Base-by-base conservation (phyloP, 2,888 invertebrate genomes). In the Lepidonotus clava region DNA sequence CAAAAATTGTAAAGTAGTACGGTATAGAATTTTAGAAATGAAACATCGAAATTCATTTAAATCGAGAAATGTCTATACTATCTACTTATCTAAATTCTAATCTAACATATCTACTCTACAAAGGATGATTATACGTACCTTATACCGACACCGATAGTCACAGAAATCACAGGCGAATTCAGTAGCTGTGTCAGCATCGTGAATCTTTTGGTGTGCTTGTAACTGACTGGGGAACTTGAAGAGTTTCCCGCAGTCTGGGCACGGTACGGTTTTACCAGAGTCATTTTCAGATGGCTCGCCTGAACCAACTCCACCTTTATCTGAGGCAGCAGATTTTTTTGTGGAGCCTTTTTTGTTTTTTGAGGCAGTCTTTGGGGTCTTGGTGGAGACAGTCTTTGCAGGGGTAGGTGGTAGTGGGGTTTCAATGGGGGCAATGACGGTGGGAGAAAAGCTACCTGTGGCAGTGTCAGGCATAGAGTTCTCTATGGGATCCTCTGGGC, bases 151-250 rank as follows among this genome's bases (percentile, higher is more conserved):
- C 41, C 24, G 21, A 18, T 80, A 80, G 18, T 80, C 80, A 46
- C 80, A 80, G 80, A 80, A 80, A 32, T 80, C 80, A 80, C 80
- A 80, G 21, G 80, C 41, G 21, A 80, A 80, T 21, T 80, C 80
- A 41, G 41, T 80, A 1, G 34, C 24, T 91, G 92, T 61, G 91
- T 89, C 11, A 91, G 92, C 77, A 91, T 89, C 14, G 91, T 92
- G 92, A 53, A 91, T 89, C 87, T 92, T 92, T 66, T 91, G 89
- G 88, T 93, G 93, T 46, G 91, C 90, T 80, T 88, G 88, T 91
- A 93, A 91, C 87, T 92, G 91, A 83, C 91, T 91, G 85, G 92
- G 92, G 6, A 91, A 91, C 88, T 91, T 91, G 87, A 93, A 93
- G 86, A 91, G 87, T 89, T 92, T 92, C 53, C 91, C 92, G 89